Percentiles rank a stretch among this genome's conserved stretches.
Evolutionary conservation across 2,888 invertebrate genomes (phyloP).

Genomic region (Scelioninae gen. 1): DNA sequence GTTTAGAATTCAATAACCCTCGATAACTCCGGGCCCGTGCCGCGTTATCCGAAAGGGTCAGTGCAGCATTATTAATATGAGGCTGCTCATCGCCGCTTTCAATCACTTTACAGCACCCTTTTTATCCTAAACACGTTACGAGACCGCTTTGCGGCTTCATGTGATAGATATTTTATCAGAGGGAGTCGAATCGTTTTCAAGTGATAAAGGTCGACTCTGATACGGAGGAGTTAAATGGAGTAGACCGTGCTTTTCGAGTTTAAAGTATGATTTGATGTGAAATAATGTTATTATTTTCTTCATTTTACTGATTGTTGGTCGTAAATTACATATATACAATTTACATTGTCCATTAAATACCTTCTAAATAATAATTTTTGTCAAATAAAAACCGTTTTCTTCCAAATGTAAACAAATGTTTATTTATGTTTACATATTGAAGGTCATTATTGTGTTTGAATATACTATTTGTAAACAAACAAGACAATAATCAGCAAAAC

Average conservation of each 20-base stretch:
- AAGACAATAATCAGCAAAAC: too few relatives aligned
- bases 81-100: slow-evolving; percentile 50
- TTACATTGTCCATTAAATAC: too few relatives aligned
- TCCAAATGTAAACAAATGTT: too few relatives aligned
- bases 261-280: slow-evolving; percentile 20
- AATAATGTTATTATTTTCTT: too few relatives aligned
- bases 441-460: too few relatives aligned
- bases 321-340: too few relatives aligned
- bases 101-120: slow-evolving; percentile 50
- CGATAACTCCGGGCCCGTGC: slow-evolving; percentile 73
- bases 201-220: slow-evolving; percentile 34
- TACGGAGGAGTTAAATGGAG: slow-evolving; percentile 27
- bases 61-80: slow-evolving; percentile 57
- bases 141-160: slow-evolving; percentile 41
- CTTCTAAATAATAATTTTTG: too few relatives aligned
- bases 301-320: too few relatives aligned
- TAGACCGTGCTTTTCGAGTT: slow-evolving; percentile 16
- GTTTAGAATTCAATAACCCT: slow-evolving; percentile 78
- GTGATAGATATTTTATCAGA: slow-evolving; percentile 51
- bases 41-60: slow-evolving; percentile 60
- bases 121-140: slow-evolving; percentile 64
- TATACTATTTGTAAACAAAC: too few relatives aligned
- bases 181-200: slow-evolving; percentile 27
- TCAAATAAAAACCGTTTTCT: too few relatives aligned
- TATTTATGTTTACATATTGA: too few relatives aligned